Base-by-base conservation (phyloP, 2,888 invertebrate species). In the Periphyllus acericola region DNA sequence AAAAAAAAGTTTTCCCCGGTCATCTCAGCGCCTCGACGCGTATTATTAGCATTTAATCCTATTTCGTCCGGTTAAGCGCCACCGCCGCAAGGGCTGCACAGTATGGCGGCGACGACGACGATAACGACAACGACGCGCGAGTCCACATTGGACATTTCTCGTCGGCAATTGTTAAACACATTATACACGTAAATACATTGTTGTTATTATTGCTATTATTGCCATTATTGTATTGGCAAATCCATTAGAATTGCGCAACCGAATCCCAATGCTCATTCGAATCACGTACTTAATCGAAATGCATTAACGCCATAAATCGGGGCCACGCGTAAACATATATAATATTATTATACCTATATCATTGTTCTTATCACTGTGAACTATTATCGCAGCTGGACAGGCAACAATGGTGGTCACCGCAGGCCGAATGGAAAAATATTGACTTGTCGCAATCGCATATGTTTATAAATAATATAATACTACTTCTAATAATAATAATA, bases 221-320 rank as follows among this genome's bases (percentile, higher is more conserved):
- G 40, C 5, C 36, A 74, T 19, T 55, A 36, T 80, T 40, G 21
- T 71, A 74, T 86, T 80, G 86, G 72, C 79, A 80, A 86, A 86
- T 86, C 79, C 60, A 72, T 79, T 86, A 80, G 80, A 71, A 86
- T 80, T 86, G 55, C 72, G 71, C 29, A 80, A 86, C 29, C 55
- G 60, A 74, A 80, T 80, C 72, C 71, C 86, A 86, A 86, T 80
- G 80, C 40, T 66, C 74, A 66, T 81, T 87, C 87, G 80, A 81
- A 87, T 87, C 87, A 87, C 87, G 87, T 87, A 87, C 75, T 87
- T 81, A 81, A 87, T 87, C 87, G 81, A 87, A 87, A 81, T 19
- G 66, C 72, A 66, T 87, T 86, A 80, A 86, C 71, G n/a, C 36
- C n/a, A 46, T 46, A 60, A 84, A 80, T 72, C 74, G 80, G 79